Evolutionary conservation across 2,113 vertebrate species (phyloP), one percentile per base, ranked within the genome.

Genomic region (Himantopus leucocephalus): DNA sequence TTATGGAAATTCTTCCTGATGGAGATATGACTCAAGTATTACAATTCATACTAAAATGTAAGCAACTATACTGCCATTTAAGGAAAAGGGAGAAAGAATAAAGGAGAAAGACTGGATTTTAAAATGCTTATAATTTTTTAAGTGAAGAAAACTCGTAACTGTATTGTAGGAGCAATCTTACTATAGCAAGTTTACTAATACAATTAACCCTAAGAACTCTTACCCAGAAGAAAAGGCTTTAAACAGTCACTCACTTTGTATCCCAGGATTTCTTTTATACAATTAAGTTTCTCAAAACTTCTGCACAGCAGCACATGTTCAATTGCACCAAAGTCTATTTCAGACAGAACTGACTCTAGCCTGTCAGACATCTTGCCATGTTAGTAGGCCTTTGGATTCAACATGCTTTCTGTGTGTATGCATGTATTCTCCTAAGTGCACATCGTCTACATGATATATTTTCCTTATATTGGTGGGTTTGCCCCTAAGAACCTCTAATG

Each of bases 1-100:
- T 98, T 85, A 88, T 98, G 83, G 87, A 94, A 27, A 98, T 97
- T 82, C 96, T 99, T 59, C 98, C 98, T 45, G 96, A 97, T 9
- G 98, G 98, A 77, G 98, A 98, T 93, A 94, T 97, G 93, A 99
- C 98, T 2, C 35, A 80, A 80, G 32, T 55, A 48, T 58, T 68
- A 23, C 35, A 47, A 64, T 68, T 79, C 35, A 35, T 47, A 62
- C 9, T 70, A 70, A 86, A 86, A 80, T 27, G 8, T 29, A 76
- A 73, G 52, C 23, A 73, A 34, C 68, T 94, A 83, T 5, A 43
- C 3, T 89, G 39, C 24, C 45, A 56, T 73, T 60, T 83, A 68
- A 85, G 48, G 63, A 91, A 93, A 76, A 66, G 4, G 5, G 16
- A 72, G 19, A 63, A 80, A 91, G 39, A 93, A 90, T 56, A 56